Evolutionary conservation across 2,113 vertebrate genomes (phyloP), one percentile per base, ranked within the genome.

Genomic region (Apus apus): DNA sequence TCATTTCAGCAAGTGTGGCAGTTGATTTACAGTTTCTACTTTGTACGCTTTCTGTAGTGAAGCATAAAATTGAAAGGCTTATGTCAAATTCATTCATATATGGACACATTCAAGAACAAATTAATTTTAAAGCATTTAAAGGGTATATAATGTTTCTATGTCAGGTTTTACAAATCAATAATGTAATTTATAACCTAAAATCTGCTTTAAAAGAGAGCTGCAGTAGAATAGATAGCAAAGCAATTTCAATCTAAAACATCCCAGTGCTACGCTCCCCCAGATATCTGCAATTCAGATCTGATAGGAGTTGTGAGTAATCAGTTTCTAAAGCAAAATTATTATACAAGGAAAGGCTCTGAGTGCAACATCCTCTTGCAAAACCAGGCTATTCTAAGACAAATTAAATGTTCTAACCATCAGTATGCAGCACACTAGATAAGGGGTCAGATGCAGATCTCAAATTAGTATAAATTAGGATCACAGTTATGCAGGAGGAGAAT

Each of bases 121-220:
- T 97, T 97, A 97, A 98, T 98, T 97, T 97, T 94, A 97, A 98
- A 96, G 91, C 89, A 95, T 92, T 98, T 97, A 95, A 46, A 79
- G 86, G 68, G 66, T 94, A 91, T 95, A 87, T 97, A 97, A 97
- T 88, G 93, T 97, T 96, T 97, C 89, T 85, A 46, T 96, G 87
- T 81, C 92, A 94, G 93, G 79, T 94, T 96, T 97, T 97, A 95
- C 90, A 97, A 96, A 97, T 93, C 95, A 93, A 72, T 89, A 74
- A 94, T 94, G 92, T 93, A 93, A 90, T 97, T 97, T 95, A 94
- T 95, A 92, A 80, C 30, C 89, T 64, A 96, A 95, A 89, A 81
- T 85, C 89, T 94, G 73, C 90, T 96, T 98, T 58, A 89, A 89
- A 91, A 79, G 91, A 95, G 82, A 94, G 77, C 68, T 93, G 84